A percentile compares a stretch with the other conserved stretches of the same genome.
Evolutionary conservation across 2,888 invertebrate species (phyloP).

Genomic region (Anaspis maculata): DNA sequence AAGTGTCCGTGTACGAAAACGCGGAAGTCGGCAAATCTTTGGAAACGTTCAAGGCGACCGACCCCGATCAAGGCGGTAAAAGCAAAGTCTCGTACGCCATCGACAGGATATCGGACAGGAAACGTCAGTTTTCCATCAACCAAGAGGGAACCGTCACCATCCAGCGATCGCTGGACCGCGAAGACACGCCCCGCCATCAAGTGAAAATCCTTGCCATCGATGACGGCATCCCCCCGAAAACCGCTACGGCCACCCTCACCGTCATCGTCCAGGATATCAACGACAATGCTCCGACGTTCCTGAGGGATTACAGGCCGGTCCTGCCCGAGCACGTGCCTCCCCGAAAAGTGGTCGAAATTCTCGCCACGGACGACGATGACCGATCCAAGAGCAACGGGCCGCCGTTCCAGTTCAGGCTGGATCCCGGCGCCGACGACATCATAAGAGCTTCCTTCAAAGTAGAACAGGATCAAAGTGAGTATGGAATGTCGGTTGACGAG

Average conservation of each 20-base stretch:
- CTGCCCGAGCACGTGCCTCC: slow-evolving; percentile 89
- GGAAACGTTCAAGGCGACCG: slow-evolving; percentile 90
- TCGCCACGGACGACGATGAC: slow-evolving; percentile 91
- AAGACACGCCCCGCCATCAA: slow-evolving; percentile 91
- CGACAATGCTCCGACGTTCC: slow-evolving; percentile 88
- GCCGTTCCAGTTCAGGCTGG: slow-evolving; percentile 90
- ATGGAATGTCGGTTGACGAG: too few species aligned
- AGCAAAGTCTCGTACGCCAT: slow-evolving; percentile 88
- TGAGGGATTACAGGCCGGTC: slow-evolving; percentile 87
- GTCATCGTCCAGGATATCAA: slow-evolving; percentile 94
- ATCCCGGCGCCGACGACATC: slow-evolving; percentile 88
- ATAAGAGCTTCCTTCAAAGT: slow-evolving; percentile 93
- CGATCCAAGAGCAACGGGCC: slow-evolving; percentile 92
- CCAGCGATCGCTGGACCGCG: slow-evolving; percentile 84
- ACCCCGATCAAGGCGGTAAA: slow-evolving; percentile 92
- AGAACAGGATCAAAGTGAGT: slow-evolving; percentile 89
- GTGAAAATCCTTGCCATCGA: slow-evolving; percentile 94
- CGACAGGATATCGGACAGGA: slow-evolving; percentile 84
- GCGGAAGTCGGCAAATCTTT: slow-evolving; percentile 83
- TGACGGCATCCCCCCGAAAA: slow-evolving; percentile 87
- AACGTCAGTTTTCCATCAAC: slow-evolving; percentile 88
- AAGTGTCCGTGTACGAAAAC: slow-evolving; percentile 86
- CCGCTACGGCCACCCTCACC: slow-evolving; percentile 87
- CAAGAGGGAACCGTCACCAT: slow-evolving; percentile 93
- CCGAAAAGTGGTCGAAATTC: slow-evolving; percentile 83